Evolutionary conservation across 1,140 invertebrate genomes (phyloP), one percentile per base, ranked within the genome.

Genomic region (Himalopsyche phryganea): DNA sequence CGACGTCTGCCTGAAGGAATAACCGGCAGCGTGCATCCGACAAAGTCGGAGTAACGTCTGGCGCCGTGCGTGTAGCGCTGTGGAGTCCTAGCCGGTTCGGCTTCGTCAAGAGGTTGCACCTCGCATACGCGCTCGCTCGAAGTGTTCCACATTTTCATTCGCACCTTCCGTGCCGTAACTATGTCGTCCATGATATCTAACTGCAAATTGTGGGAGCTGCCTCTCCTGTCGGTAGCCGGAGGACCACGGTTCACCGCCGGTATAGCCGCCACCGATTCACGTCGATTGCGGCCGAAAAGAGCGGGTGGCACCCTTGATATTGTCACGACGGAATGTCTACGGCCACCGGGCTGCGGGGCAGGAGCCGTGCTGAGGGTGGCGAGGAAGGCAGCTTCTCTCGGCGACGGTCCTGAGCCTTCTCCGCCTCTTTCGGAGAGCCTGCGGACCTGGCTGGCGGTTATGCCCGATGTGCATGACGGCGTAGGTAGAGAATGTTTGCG

Each of bases 151-250:
- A 92, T 82, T 71, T 88, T 90, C 79, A 91, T 84, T 40, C 85
- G 79, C 0, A 88, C 89, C 78, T 91, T 91, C 36, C 87, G 79
- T 1, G 87, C 85, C 68, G 89, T 88, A 15, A 91, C 84, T 33
- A 92, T 91, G 66, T 91, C 88, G 65, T 91, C 89, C 89, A 92
- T 91, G 53, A 91, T 91, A 66, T 92, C 89, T 51, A 91, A 74
- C 66, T 91, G 88, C 14, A 91, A 74, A 69, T 91, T 91, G 67
- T 90, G 89, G 11, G 85, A 83, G 67, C 87, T 90, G 33, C 89
- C 89, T 13, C 81, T 80, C 6, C 78, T 75, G 33, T 83, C 83
- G 17, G 84, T 85, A 14, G 85, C 84, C 18, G 87, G 86, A 1
- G 86, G 86, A 45, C 84, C 83, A 4, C 66, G 65, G 6, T 66